Base-by-base conservation (phyloP, 1,140 invertebrate genomes). In the Bombus impatiens region DNA sequence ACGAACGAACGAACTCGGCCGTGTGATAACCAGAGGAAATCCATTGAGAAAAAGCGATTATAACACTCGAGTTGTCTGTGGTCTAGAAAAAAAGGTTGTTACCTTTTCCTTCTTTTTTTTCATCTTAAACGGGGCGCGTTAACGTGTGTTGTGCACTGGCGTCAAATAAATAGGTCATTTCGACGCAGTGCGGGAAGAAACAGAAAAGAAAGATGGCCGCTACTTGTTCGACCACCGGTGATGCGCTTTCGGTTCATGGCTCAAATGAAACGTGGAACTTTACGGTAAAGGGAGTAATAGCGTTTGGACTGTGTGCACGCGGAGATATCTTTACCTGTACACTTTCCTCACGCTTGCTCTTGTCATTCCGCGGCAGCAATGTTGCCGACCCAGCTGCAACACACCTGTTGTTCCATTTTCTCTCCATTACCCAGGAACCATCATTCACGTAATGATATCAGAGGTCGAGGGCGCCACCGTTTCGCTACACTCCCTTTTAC, bases 391-490 rank as follows among this genome's bases (percentile, higher is more conserved):
- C 62, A 68, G 13, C 15, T 71, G 76, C 75, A 28, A 37, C 75
- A 77, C 88, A 89, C 88, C 87, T 89, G 84, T 88, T 89, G 87
- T 89, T 79, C 53, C 84, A 79, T 86, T 89, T 83, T 89, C 83
- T 77, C 78, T 59, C 86, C 75, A 89, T 89, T 82, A 78, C 35
- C 79, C 79, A 68, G 68, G 40, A 79, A 86, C 87, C 78, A 86
- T 89, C 76, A 86, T 89, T 89, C 81, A 8, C 79, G 67, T 86
- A 89, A 89, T 74, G 79, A 88, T 89, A 82, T 80, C 84, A 75
- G 62, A 40, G 59, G 37, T 74, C n/a, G 37, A 57, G 37, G 47
- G 10, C 13, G 35, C 9, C 40, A 15, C 25, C 65, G 32, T 67
- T 81, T 42, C 28, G 44, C 44, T n/a, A 18, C 35, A 8, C 9